Evolutionary conservation across 2,797 vertebrate species (phyloP).

Genomic region (Pogoniulus pusillus): DNA sequence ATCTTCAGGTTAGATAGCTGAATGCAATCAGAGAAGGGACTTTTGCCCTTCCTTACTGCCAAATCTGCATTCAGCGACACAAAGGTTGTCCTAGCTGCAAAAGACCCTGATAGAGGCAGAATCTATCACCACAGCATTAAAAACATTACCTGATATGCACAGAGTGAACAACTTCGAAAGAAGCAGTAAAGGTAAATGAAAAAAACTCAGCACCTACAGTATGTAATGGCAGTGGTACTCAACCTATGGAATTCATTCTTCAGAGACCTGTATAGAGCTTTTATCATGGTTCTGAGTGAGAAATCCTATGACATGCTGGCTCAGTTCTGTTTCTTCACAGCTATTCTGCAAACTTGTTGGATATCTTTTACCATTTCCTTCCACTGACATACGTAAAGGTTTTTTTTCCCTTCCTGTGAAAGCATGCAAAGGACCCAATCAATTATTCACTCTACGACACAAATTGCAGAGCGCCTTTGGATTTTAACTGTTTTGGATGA

Average conservation of each 20-base stretch:
- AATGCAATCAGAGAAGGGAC: background rate
- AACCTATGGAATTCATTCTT: slow-evolving; percentile 41
- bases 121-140: background rate
- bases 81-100: background rate
- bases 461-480: slow-evolving; percentile 1
- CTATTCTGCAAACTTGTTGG: slow-evolving; percentile 5
- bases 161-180: slow-evolving; percentile 35
- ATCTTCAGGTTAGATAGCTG: slow-evolving; percentile 29
- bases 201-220: slow-evolving; percentile 37
- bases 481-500: slow-evolving; percentile 41
- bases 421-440: slow-evolving; percentile 23
- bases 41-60: background rate
- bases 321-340: slow-evolving; percentile 28
- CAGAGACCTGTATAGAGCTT: slow-evolving; percentile 36
- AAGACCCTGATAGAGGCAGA: slow-evolving; percentile 3
- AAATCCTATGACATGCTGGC: background rate
- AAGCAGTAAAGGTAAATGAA: slow-evolving; percentile 32
- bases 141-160: slow-evolving; percentile 36
- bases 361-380: slow-evolving; percentile 46
- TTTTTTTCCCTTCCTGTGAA: slow-evolving; percentile 26
- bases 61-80: background rate
- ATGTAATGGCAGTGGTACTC: slow-evolving; percentile 21
- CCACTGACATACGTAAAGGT: background rate
- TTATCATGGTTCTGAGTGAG: slow-evolving; percentile 53
- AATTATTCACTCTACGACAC: slow-evolving; percentile 16